A percentile compares a stretch with the other conserved stretches of the same genome.
These are phyloP conservation scores for Chelonus insularis DNA, from an alignment of 1,140 invertebrate species.

Conservation along the genomic window DNA sequence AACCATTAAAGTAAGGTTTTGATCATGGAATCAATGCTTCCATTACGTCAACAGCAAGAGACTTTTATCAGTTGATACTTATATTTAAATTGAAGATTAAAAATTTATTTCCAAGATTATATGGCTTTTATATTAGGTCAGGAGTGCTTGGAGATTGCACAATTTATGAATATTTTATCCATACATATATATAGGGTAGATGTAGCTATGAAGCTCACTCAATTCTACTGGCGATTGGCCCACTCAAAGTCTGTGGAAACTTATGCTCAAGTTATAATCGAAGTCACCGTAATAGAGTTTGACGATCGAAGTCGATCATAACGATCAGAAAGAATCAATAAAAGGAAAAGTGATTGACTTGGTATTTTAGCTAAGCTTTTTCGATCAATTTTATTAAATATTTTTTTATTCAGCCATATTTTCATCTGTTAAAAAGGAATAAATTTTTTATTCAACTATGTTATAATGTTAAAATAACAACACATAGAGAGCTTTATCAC, in stretches of 20 bases:
- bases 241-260: conserved; percentile 37
- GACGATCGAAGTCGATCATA: conserved; percentile 43
- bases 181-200: not conserved
- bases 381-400: not conserved
- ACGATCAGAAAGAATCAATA: conserved; percentile 20
- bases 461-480: not conserved
- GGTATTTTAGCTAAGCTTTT: not conserved
- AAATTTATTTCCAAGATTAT: not conserved
- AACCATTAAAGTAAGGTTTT: too few species aligned
- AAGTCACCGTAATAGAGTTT: conserved; percentile 46
- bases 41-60: too few species aligned
- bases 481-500: not conserved
- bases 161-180: not conserved
- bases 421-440: not conserved
- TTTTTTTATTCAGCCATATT: not conserved
- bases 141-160: not conserved
- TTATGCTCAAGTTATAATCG: conserved; percentile 44
- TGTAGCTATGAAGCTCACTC: not conserved
- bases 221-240: not conserved
- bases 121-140: not conserved
- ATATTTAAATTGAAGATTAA: too few species aligned
- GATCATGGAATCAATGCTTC: too few species aligned
- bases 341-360: not conserved
- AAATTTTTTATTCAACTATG: too few species aligned
- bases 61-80: too few species aligned